Conservation (phyloP, 2,797 vertebrate species). For the Sebastolobus altivelis region DNA sequence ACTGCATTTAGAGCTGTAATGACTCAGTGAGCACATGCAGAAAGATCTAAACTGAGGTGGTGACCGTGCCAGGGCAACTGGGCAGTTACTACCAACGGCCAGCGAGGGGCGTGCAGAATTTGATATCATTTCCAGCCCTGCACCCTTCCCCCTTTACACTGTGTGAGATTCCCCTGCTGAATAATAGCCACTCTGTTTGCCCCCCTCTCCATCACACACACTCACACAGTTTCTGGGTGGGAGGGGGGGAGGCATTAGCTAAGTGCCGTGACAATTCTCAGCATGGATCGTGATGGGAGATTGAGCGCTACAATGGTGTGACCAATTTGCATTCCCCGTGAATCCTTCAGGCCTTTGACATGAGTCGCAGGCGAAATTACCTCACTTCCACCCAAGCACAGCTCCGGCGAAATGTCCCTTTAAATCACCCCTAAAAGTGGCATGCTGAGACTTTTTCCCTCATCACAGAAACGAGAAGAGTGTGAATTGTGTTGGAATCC, state of each 20-base stretch:
- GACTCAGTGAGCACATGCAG: slow-evolving; percentile 1
- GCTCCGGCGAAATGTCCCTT: slow-evolving; percentile 33
- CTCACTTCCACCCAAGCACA: slow-evolving; percentile 64
- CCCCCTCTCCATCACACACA: slow-evolving; percentile 28
- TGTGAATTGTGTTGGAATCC: slow-evolving; percentile 21
- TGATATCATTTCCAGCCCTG: slow-evolving; percentile 67
- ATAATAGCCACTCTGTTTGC: slow-evolving; percentile 78
- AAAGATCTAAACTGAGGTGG: slow-evolving; percentile 12
- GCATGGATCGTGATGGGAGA: slow-evolving; percentile 78
- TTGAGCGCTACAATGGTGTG: slow-evolving; percentile 75
- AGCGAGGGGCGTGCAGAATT: slow-evolving; percentile 25
- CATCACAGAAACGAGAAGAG: slow-evolving; percentile 13
- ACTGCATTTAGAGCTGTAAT: slow-evolving; percentile 10
- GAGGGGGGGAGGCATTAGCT: slow-evolving; percentile 59
- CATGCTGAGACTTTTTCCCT: slow-evolving; percentile 18
- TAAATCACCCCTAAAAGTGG: slow-evolving; percentile 45
- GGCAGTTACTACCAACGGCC: slow-evolving; percentile 38
- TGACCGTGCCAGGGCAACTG: slow-evolving; percentile 29
- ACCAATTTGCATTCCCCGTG: slow-evolving; percentile 76
- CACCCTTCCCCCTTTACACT: slow-evolving; percentile 59
- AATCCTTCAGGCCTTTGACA: slow-evolving; percentile 72
- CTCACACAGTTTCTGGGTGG: slow-evolving; percentile 45
- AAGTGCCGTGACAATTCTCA: slow-evolving; percentile 82
- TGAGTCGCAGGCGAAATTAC: slow-evolving; percentile 65
- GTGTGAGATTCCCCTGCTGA: slow-evolving; percentile 64